A percentile compares a stretch with the other conserved stretches of the same genome.
These are phyloP conservation scores for Odontamblyopus lacepedii DNA, from an alignment of 2,797 vertebrate species.

Conservation along the genomic window DNA sequence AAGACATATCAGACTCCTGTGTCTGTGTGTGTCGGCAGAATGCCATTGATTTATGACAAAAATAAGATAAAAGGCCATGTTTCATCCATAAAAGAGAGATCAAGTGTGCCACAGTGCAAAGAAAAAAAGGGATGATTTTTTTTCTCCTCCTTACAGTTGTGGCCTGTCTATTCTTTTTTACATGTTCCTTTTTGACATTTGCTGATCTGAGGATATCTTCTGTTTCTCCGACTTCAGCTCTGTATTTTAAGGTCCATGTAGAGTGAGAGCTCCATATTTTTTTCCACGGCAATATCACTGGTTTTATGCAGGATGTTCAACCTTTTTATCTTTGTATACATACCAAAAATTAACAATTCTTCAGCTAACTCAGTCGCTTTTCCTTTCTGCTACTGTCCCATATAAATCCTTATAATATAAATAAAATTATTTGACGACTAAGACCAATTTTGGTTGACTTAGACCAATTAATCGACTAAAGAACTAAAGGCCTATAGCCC, in stretches of 20 bases:
- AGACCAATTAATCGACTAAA: no score
- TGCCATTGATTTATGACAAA: conserved; percentile 73
- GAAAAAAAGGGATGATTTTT: conserved; percentile 5
- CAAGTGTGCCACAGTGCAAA: conserved; percentile 51
- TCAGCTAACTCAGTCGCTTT: no score
- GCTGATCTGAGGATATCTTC: background rate
- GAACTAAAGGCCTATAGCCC: no score
- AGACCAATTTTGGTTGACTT: no score
- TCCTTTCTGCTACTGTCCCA: no score
- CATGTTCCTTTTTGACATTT: background rate
- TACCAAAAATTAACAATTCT: no score
- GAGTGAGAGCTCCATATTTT: background rate
- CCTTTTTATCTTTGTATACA: background rate
- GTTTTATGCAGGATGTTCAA: background rate
- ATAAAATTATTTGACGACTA: no score
- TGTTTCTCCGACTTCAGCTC: background rate
- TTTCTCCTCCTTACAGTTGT: background rate
- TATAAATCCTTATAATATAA: no score
- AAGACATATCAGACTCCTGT: conserved; percentile 62
- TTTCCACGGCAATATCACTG: background rate
- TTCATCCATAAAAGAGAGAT: conserved; percentile 72
- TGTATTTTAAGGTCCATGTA: background rate
- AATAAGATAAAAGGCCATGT: conserved; percentile 66
- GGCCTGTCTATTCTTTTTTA: background rate
- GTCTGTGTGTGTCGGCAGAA: conserved; percentile 59